Evolutionary conservation across 2,888 invertebrate species (phyloP), one percentile per base, ranked within the genome.

Genomic region (Sinopyrophorus schimmeli): DNA sequence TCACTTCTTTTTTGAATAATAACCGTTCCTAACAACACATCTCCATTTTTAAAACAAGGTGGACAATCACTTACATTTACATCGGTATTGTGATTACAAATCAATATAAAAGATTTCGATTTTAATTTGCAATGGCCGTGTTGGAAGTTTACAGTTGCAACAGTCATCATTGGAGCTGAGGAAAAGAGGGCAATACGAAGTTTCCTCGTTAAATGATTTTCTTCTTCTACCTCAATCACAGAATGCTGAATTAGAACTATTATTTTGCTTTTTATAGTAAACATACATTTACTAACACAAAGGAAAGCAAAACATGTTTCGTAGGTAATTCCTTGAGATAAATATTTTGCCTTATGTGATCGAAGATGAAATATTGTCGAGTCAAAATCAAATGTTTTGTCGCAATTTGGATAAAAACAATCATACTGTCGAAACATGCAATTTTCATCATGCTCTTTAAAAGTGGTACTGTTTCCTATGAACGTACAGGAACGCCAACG

Each of bases 91-190:
- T 44, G 44, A 3, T 44, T 28, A 11, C 12, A 37, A 5, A 30
- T 17, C 7, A 37, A 12, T 15, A 30, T 3, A 30, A 44, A 44
- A 3, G 27, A 15, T 16, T 21, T 44, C 1, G 44, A 37, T 11
- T 37, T 44, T 1, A 44, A 15, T 12, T 44, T 44, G 10, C 44
- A 44, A 16, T 44, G 44, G 6, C 20, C 9, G 21, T 44, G 44
- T 21, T 44, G 37, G 11, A 44, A 21, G 5, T 37, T 21, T 3
- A 44, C 14, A 4, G 10, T 37, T 3, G 15, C 37, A 4, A 10
- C 15, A 11, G 30, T 1, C n/a, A 28, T 21, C 5, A 9, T 14
- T 2, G 24, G 37, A 15, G 35, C 35, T 6, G 44, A 44, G 1
- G 44, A 15, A 16, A 44, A 44, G 1, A 37, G n/a, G 1, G 44